A percentile compares a stretch with the other conserved stretches of the same genome.
phyloP scores from a whole-genome alignment of 2,888 invertebrate genomes.

The Acleris literana region DNA sequence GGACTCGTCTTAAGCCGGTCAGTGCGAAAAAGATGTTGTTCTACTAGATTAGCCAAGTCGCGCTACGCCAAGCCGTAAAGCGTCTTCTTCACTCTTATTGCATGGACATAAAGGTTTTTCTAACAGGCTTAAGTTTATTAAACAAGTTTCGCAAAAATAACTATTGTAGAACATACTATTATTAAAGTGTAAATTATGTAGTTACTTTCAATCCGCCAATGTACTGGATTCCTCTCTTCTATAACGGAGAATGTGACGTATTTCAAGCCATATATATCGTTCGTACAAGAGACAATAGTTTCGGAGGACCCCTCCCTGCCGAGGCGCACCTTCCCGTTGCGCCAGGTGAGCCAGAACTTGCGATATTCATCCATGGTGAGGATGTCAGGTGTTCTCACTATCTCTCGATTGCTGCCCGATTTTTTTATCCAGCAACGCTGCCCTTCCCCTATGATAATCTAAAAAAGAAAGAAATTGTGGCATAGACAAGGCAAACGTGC shows the following conservation, averaged over 20 bases:
- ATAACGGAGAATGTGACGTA: conserved; percentile 45
- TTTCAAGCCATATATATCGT: conserved; percentile 46
- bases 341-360: conserved; percentile 80
- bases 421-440: conserved; percentile 50
- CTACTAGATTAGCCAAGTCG: too few relatives aligned
- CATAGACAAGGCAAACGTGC: neutral
- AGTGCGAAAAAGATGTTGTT: too few relatives aligned
- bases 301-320: conserved; percentile 64
- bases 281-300: conserved; percentile 48
- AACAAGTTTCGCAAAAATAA: too few relatives aligned
- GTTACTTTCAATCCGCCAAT: conserved; percentile 39
- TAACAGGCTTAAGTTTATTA: too few relatives aligned
- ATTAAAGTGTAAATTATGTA: neutral
- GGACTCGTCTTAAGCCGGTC: too few relatives aligned
- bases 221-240: conserved; percentile 37
- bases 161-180: too few relatives aligned
- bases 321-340: conserved; percentile 63
- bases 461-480: conserved; percentile 27
- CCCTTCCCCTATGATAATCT: conserved; percentile 53
- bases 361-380: conserved; percentile 66
- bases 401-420: conserved; percentile 37
- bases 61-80: too few relatives aligned
- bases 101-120: too few relatives aligned
- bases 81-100: too few relatives aligned
- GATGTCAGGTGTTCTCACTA: conserved; percentile 67